Evolutionary conservation across 2,113 vertebrate species (phyloP), one percentile per base, ranked within the genome.

Genomic region (Alethe diademata): DNA sequence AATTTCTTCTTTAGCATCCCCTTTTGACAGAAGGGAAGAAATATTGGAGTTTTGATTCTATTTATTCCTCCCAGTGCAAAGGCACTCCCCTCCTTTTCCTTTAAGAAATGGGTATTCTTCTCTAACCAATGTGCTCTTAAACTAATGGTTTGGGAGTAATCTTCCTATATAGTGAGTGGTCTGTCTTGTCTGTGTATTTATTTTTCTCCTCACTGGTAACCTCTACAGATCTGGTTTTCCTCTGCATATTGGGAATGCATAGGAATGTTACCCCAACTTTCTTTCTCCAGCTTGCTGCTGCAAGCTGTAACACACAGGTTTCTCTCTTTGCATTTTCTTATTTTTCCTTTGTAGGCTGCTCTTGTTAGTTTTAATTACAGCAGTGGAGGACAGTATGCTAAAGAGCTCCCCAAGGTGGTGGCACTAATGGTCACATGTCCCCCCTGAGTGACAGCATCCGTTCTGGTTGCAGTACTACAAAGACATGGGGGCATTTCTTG

Each of bases 311-410:
- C 62, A 19, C 1, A 4, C 65, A 95, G 80, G 89, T 91, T 96
- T 94, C 50, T 79, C 50, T 91, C 81, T 66, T 90, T 78, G 91
- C 51, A 26, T 92, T 78, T 96, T 92, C 91, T 97, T 97, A 84
- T 94, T 96, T 96, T 95, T 93, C 88, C 87, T 95, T 86, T 95
- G 82, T 88, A 95, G 71, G 74, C 81, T 71, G 92, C 92, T 97
- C 94, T 93, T 95, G 93, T 97, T 96, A 95, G 96, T 95, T 93
- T 96, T 96, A 94, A 97, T 97, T 96, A 97, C 93, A 95, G 92
- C 92, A 92, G 75, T 94, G 85, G 93, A 96, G 96, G 92, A 96
- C 92, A 94, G 93, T 95, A 93, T 94, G 93, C 81, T 97, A 96
- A 95, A 96, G 90, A 96, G 92, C 78, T 96, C 94, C 93, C 92